These are phyloP conservation scores for Emberiza fucata DNA, from an alignment of 2,113 vertebrate genomes.

Conservation along the genomic window DNA sequence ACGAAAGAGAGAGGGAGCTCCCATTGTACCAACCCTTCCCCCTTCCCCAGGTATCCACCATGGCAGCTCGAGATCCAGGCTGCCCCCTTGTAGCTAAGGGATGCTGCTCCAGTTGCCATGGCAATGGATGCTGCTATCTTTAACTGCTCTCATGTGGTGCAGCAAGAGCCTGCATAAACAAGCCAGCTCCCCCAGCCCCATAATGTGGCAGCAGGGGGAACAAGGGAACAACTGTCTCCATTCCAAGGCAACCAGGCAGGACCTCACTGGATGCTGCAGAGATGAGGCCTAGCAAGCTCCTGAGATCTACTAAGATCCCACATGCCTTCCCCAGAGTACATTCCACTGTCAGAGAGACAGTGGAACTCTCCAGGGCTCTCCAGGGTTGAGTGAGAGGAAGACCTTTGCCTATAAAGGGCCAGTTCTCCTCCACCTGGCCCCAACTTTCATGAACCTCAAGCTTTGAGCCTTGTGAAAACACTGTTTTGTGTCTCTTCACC, in stretches of 20 bases:
- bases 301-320: not conserved
- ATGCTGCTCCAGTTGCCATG: conserved; percentile 50
- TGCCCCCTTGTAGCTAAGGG: not conserved
- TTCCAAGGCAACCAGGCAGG: not conserved
- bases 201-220: not conserved
- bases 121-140: conserved; percentile 55
- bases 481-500: not conserved
- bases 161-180: conserved; percentile 18
- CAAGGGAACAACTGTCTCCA: not conserved
- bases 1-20: not conserved
- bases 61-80: not conserved
- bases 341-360: not conserved
- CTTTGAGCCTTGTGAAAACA: not conserved
- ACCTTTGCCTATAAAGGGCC: not conserved
- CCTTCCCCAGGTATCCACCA: not conserved
- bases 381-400: not conserved
- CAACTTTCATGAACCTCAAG: not conserved
- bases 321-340: not conserved
- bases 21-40: not conserved
- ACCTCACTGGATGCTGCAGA: not conserved
- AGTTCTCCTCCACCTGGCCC: not conserved
- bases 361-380: not conserved
- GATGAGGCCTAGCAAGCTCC: not conserved
- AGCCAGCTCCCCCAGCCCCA: conserved; percentile 13
- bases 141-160: conserved; percentile 28